Evolutionary conservation across 2,888 invertebrate genomes (phyloP).

Genomic region (Sinodicranocentrus sp.): DNA sequence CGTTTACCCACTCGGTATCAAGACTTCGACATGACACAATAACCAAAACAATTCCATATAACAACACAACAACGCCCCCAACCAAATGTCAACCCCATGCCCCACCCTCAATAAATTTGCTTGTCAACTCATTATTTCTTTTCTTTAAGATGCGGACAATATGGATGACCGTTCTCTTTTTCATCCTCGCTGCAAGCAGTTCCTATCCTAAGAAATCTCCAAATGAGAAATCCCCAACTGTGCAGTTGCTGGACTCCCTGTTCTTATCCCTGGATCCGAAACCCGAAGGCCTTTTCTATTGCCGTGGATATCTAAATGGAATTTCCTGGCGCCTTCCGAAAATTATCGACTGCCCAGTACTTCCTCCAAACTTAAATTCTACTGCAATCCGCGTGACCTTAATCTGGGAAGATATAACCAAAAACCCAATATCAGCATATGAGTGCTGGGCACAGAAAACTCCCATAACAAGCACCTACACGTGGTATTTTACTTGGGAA

Average conservation of each 20-base stretch:
- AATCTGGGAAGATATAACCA: not conserved
- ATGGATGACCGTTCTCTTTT: not conserved
- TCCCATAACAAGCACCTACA: not conserved
- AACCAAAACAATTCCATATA: too few species aligned
- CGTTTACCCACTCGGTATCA: too few species aligned
- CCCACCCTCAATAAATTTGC: too few species aligned
- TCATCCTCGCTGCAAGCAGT: not conserved
- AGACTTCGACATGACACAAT: too few species aligned
- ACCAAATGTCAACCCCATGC: too few species aligned
- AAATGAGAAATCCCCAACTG: not conserved
- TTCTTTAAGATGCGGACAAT: too few species aligned
- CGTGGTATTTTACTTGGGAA: not conserved
- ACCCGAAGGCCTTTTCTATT: not conserved
- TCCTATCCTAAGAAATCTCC: not conserved
- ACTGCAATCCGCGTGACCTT: not conserved
- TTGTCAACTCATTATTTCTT: too few species aligned
- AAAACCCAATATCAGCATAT: not conserved
- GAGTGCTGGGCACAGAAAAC: slow-evolving; percentile 7
- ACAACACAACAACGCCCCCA: too few species aligned
- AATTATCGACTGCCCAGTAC: not conserved
- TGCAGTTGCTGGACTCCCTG: not conserved
- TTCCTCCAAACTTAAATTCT: not conserved
- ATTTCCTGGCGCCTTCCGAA: not conserved
- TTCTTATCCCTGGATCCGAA: not conserved
- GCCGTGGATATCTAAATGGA: not conserved